Base-by-base conservation (phyloP, 2,888 invertebrate genomes). In the Dolichomitus sp. region DNA sequence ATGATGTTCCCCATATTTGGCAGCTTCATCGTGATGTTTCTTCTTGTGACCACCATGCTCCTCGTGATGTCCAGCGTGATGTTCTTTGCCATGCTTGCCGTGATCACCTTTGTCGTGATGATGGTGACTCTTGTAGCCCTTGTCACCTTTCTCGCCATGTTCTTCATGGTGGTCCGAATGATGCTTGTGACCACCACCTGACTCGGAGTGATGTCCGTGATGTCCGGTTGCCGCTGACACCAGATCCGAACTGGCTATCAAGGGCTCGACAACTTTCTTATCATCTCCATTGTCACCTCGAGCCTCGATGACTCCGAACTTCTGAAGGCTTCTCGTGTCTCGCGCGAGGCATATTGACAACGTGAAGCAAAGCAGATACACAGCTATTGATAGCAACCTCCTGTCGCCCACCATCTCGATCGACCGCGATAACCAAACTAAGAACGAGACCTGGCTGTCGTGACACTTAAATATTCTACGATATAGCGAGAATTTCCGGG, bases 61-160 rank as follows among this genome's bases (percentile, higher is more conserved):
- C 23, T 95, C 95, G 89, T 96, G 95, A 84, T 96, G 95, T 14
- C 95, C 95, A 45, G 94, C 94, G 81, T 96, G 95, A 19, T 94
- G 94, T 42, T 96, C 95, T 81, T 96, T 95, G 0, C 94, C 95
- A 85, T 95, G 95, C 89, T 95, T 94, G 0, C 95, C 96, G 74
- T 95, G 95, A 12, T 95, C 94, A 0, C 95, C 95, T 72, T 95
- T 95, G 88, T 97, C 96, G 94, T 97, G 97, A 89, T 97, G 96
- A 90, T 97, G 97, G 87, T 96, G 95, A 30, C 95, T 95, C 90
- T 97, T 96, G 94, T 97, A 96, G 0, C 97, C 97, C 89, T 97
- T 97, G 81, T 97, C 97, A 0, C 96, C 97, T 90, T 97, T 97
- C 84, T 96, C 96, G 0, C 96, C 97, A 90, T 97, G 95, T 48